Evolutionary conservation across 2,888 invertebrate species (phyloP), one percentile per base, ranked within the genome.

Genomic region (Agrochola macilenta): DNA sequence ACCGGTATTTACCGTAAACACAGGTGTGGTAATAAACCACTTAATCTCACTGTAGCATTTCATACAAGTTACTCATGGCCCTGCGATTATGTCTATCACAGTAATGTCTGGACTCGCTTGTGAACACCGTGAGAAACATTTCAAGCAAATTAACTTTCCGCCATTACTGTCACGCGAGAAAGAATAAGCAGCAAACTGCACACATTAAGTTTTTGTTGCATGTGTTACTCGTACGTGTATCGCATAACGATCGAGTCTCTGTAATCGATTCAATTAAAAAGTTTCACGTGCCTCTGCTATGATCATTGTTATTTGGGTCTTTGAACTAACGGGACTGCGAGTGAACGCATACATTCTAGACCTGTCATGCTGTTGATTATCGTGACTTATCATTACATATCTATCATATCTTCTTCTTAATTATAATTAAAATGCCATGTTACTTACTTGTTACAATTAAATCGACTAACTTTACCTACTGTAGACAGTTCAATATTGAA

Each of bases 101-200:
- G 88, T 91, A 92, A 92, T 91, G 90, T 81, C 85, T 90, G 89
- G 89, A 90, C 89, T 89, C 90, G 88, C 84, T 89, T 86, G 90
- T 91, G 91, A 91, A 88, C 90, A 94, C 93, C 95, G 96, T 96
- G 96, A 94, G 96, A 96, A 96, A 93, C 92, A 91, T 91, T 93
- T 90, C 92, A 90, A 92, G 91, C 90, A 91, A 93, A 93, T 93
- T 92, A 93, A 94, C 93, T 95, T 94, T 94, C 93, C 92, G 93
- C 92, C 91, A 93, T 95, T 94, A 94, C 90, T 91, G 93, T 93
- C 95, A 95, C 93, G 95, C 95, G 91, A 94, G 91, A 93, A 92
- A 92, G 92, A 93, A 92, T 93, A 91, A 90, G 91, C 91, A 90
- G 85, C 89, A 89, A 90, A 90, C 86, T 89, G 89, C 89, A 90